phyloP scores from a whole-genome alignment of 2,113 vertebrate species.

The Aptenodytes patagonicus region DNA sequence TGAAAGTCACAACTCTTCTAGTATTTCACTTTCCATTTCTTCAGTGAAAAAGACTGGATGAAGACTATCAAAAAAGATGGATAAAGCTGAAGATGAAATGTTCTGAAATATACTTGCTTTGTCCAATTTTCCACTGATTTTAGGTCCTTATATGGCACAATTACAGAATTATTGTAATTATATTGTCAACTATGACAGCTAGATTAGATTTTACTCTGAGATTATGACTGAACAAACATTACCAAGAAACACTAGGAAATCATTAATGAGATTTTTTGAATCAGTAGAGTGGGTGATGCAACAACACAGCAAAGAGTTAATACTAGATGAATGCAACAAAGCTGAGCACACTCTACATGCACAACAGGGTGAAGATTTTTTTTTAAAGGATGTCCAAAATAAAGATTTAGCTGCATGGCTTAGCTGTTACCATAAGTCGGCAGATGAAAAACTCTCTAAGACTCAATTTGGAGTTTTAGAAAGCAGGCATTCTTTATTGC shows the following conservation, averaged over 20 bases:
- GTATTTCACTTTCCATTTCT: neutral
- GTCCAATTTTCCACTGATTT: neutral
- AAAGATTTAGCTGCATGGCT: neutral
- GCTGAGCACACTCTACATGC: neutral
- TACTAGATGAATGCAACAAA: neutral
- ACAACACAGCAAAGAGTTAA: neutral
- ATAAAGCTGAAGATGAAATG: neutral
- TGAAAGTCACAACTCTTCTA: neutral
- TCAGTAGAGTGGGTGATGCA: neutral
- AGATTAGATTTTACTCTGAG: constrained; percentile 20
- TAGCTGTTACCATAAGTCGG: too few relatives aligned
- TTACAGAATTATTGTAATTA: constrained; percentile 62
- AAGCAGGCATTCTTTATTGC: too few relatives aligned
- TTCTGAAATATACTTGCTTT: neutral
- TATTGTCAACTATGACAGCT: constrained; percentile 31
- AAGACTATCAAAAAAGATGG: neutral
- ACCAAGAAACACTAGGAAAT: neutral
- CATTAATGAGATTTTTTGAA: constrained; percentile 4
- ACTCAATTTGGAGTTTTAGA: too few relatives aligned
- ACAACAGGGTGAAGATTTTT: neutral
- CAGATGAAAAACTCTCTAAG: too few relatives aligned
- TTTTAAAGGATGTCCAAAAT: neutral
- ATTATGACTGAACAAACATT: neutral
- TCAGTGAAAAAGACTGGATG: neutral
- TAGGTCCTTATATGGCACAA: neutral